A percentile compares a stretch with the other conserved stretches of the same genome.
These are phyloP conservation scores for Gobius niger DNA, from an alignment of 2,113 vertebrate species.

Conservation along the genomic window DNA sequence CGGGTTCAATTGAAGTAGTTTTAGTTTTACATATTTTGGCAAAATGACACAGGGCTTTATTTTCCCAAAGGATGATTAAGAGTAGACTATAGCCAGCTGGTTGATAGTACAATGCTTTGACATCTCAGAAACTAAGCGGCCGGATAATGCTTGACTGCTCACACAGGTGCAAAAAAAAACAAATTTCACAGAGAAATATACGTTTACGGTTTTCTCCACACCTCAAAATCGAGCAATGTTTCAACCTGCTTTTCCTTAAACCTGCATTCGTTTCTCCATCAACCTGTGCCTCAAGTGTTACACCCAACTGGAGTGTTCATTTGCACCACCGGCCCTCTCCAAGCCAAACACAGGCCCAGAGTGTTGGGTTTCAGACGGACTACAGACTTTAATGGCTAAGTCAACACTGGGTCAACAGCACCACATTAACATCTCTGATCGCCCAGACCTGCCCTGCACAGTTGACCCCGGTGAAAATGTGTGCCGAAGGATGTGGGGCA, in stretches of 20 bases:
- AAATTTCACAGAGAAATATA: too few relatives aligned
- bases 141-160: too few relatives aligned
- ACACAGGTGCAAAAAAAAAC: too few relatives aligned
- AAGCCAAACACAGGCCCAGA: slow-evolving; percentile 54
- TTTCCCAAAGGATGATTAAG: too few relatives aligned
- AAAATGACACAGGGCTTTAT: too few relatives aligned
- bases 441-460: slow-evolving; percentile 31
- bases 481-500: slow-evolving; percentile 26
- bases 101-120: too few relatives aligned
- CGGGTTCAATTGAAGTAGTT: too few relatives aligned
- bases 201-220: background rate
- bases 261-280: slow-evolving; percentile 26
- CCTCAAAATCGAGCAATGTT: background rate
- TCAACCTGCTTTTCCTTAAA: slow-evolving; percentile 15
- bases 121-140: too few relatives aligned
- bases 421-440: slow-evolving; percentile 44
- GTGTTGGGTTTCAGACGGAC: slow-evolving; percentile 63
- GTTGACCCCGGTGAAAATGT: slow-evolving; percentile 15
- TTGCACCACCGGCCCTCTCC: slow-evolving; percentile 47
- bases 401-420: slow-evolving; percentile 66
- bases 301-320: slow-evolving; percentile 52
- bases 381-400: slow-evolving; percentile 68
- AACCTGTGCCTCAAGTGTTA: slow-evolving; percentile 24
- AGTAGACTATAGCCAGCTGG: too few relatives aligned
- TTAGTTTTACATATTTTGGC: too few relatives aligned